A percentile compares a stretch with the other conserved stretches of the same genome.
These are phyloP conservation scores for Eleginops maclovinus DNA, from an alignment of 2,113 vertebrate species.

Conservation along the genomic window DNA sequence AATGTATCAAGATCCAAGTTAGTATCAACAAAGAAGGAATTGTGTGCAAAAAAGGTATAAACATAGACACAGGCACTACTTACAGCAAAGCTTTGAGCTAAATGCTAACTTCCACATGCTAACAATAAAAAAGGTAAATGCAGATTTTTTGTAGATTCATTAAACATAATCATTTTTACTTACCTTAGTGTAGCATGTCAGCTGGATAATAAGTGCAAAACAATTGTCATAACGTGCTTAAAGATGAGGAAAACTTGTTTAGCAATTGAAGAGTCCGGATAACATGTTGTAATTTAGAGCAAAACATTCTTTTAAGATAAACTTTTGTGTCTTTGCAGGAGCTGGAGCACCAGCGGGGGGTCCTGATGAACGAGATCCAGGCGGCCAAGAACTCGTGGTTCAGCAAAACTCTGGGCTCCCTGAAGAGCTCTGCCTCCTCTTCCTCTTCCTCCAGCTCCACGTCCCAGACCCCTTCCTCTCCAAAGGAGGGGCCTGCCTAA, in stretches of 20 bases:
- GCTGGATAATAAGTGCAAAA: background rate
- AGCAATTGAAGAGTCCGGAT: background rate
- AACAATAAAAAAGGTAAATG: background rate
- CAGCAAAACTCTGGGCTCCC: conserved; percentile 98
- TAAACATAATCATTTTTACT: background rate
- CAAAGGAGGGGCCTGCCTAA: conserved; percentile 84
- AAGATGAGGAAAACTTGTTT: background rate
- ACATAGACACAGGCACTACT: no score
- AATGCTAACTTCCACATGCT: background rate
- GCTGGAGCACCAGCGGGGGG: conserved; percentile 96
- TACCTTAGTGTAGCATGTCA: background rate
- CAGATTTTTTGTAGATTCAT: background rate
- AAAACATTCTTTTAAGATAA: background rate
- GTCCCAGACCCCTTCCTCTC: conserved; percentile 86
- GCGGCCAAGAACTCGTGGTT: conserved; percentile 99
- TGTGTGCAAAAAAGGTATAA: background rate
- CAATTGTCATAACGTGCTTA: background rate
- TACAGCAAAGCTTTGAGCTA: background rate
- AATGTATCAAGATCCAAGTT: background rate
- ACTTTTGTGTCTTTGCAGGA: conserved; percentile 82
- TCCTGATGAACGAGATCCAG: conserved; percentile 97
- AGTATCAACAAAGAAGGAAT: background rate
- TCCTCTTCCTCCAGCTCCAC: conserved; percentile 87
- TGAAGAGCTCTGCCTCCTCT: conserved; percentile 92
- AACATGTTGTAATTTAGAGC: background rate